Evolutionary conservation across 1,140 invertebrate species (phyloP).

Genomic region (Aphelenchoides besseyi): DNA sequence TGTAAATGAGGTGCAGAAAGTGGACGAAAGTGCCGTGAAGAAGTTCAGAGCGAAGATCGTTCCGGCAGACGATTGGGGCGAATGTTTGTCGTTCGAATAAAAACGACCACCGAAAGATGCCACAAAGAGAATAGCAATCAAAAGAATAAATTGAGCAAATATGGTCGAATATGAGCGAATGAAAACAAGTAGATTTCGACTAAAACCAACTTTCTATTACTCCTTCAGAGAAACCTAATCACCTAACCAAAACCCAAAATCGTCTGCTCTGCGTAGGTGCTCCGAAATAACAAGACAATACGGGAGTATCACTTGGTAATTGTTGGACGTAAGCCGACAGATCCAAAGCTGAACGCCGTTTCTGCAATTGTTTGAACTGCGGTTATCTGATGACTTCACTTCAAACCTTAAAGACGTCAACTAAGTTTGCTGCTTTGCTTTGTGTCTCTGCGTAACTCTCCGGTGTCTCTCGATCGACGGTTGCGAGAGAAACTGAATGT

Average conservation of each 20-base stretch:
- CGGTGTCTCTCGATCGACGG: slow-evolving; percentile 33
- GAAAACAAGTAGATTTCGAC: slow-evolving; percentile 21
- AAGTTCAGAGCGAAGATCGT: slow-evolving; percentile 24
- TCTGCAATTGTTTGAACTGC: slow-evolving; percentile 15
- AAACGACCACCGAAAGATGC: slow-evolving; percentile 29
- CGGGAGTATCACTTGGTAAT: slow-evolving; percentile 24
- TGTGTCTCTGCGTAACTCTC: slow-evolving; percentile 35
- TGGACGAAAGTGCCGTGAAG: slow-evolving; percentile 7
- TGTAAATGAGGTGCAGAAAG: slow-evolving; percentile 16
- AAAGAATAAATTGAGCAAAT: slow-evolving; percentile 12
- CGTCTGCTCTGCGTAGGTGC: neutral
- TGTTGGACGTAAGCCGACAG: slow-evolving; percentile 20
- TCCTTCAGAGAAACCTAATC: neutral
- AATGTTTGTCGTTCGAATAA: slow-evolving; percentile 12
- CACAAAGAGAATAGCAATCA: slow-evolving; percentile 8
- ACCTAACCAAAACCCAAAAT: slow-evolving; percentile 18
- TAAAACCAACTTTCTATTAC: neutral
- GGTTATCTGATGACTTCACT: neutral
- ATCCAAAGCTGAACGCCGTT: slow-evolving; percentile 8
- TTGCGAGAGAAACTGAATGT: slow-evolving; percentile 30
- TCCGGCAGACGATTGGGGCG: slow-evolving; percentile 20
- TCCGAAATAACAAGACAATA: slow-evolving; percentile 30
- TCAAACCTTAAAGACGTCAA: slow-evolving; percentile 33
- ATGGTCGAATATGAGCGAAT: slow-evolving; percentile 11
- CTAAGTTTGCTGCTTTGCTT: slow-evolving; percentile 31